A percentile compares a stretch with the other conserved stretches of the same genome.
These are phyloP conservation scores for Nannoperca obscura DNA, from an alignment of 2,797 vertebrate species.

Conservation along the genomic window DNA sequence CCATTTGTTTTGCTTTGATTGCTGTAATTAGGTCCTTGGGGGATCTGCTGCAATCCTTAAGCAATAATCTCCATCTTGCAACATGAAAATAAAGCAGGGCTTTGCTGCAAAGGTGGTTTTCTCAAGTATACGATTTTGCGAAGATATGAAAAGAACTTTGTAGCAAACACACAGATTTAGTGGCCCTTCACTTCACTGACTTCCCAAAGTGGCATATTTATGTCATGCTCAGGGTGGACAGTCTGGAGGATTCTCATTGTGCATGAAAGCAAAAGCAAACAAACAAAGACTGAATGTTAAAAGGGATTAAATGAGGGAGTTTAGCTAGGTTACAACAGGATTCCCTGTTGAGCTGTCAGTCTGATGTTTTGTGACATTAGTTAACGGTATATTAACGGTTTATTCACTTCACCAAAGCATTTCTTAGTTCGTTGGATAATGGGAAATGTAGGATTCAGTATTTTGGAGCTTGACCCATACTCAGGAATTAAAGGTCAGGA, in stretches of 20 bases:
- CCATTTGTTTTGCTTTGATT: slow-evolving; percentile 75
- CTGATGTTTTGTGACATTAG: background rate
- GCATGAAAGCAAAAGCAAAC: slow-evolving; percentile 3
- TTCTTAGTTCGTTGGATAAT: no score
- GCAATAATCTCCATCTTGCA: slow-evolving; percentile 66
- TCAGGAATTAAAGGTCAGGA: no score
- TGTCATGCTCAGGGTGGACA: background rate
- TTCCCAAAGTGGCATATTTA: background rate
- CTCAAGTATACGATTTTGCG: slow-evolving; percentile 34
- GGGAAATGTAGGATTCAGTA: no score
- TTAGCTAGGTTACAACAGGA: background rate
- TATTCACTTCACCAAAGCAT: background rate
- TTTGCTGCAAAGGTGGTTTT: slow-evolving; percentile 49
- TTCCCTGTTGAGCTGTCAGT: background rate
- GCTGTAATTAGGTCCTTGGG: slow-evolving; percentile 69
- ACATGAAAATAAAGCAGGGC: slow-evolving; percentile 58
- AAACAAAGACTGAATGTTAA: slow-evolving; percentile 6
- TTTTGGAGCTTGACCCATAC: no score
- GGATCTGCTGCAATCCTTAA: slow-evolving; percentile 68
- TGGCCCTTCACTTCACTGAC: background rate
- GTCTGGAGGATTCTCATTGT: background rate
- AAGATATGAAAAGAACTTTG: slow-evolving; percentile 14
- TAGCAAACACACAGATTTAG: slow-evolving; percentile 12
- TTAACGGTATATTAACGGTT: background rate
- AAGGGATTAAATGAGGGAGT: background rate